Base-by-base conservation (phyloP, 2,888 invertebrate genomes). In the Drosophila vallismaia region DNA sequence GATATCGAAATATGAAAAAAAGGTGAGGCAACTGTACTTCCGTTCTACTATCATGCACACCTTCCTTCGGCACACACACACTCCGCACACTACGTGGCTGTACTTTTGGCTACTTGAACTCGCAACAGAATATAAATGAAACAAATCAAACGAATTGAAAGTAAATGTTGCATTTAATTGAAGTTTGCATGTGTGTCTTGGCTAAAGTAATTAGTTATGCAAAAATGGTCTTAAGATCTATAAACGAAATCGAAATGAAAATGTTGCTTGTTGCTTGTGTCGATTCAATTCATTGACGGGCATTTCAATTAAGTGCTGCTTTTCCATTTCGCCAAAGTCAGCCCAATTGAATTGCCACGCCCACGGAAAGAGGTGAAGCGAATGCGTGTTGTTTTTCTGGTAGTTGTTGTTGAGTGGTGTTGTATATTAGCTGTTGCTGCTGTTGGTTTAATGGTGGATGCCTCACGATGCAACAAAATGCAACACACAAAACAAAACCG, bases 401-500 rank as follows among this genome's bases (percentile, higher is more conserved):
- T n/a, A n/a, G 36, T 36, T 36, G 36, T 36, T 28, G 28, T 36
- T 55, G 59, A 46, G 57, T 66, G 48, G 57, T 69, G 42, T 52
- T 70, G 53, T 71, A 40, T 59, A 55, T 67, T 28, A 55, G 70
- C 63, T 52, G 48, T 54, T 50, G 56, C 19, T 48, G 49, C 46
- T 55, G 74, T 8, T 50, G 44, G 33, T 28, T 50, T 52, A 49
- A 54, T 51, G 54, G 19, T 33, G 67, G 44, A 45, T 58, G 66
- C 40, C 58, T 87, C 79, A 89, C 79, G 88, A 89, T 89, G 89
- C 87, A 80, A 91, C 87, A 86, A 90, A 91, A 91, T 91, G 90
- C 85, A 91, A 77, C 78, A 91, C 88, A 88, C 90, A 91, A 91
- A 90, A 89, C 82, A 90, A 88, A 80, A 91, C 85, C 71, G 89